Evolutionary conservation across 1,140 invertebrate genomes (phyloP).

Genomic region (Platorchestia sp.): DNA sequence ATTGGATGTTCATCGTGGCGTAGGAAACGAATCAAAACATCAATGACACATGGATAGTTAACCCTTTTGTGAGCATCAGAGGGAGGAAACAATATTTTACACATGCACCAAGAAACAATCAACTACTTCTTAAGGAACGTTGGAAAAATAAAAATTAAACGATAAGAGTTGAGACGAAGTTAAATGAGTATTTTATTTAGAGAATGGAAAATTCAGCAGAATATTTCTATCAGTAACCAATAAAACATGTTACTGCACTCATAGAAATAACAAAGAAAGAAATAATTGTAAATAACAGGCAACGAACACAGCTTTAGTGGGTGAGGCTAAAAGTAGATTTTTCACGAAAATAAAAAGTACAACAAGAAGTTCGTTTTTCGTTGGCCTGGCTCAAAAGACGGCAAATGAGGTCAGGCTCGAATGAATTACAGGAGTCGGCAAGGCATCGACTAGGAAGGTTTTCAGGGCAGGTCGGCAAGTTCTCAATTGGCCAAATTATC

Average conservation of each 20-base stretch:
- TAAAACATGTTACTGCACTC: not conserved
- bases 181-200: not conserved
- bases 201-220: not conserved
- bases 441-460: not conserved
- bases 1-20: not conserved
- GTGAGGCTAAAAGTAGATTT: not conserved
- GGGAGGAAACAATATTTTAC: not conserved
- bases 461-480: conserved; percentile 46
- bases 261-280: not conserved
- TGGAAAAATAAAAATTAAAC: not conserved
- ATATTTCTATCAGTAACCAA: not conserved
- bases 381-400: not conserved
- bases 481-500: conserved; percentile 47
- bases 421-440: conserved; percentile 10
- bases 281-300: not conserved
- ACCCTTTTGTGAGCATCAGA: not conserved
- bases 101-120: not conserved
- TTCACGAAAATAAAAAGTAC: not conserved
- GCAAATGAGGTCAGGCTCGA: not conserved
- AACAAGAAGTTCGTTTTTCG: not conserved
- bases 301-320: not conserved
- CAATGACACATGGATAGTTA: not conserved
- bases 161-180: not conserved
- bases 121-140: not conserved
- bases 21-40: not conserved